Evolutionary conservation across 1,140 invertebrate genomes (phyloP).

Genomic region (Capitella teleta): DNA sequence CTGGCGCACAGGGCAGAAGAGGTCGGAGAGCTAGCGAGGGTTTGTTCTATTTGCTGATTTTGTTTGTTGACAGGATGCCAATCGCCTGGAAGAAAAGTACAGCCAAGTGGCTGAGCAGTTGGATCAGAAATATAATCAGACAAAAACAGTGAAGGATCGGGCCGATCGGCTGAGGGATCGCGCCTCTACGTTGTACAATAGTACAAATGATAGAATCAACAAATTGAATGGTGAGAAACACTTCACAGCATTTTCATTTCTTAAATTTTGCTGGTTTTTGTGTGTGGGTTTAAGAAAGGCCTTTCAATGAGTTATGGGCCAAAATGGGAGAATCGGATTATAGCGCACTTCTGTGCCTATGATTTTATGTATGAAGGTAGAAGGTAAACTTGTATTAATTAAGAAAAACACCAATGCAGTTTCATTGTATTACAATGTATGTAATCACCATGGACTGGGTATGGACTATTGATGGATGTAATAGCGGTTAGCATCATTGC

Average conservation of each 20-base stretch:
- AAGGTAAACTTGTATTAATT: neutral
- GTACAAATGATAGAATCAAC: constrained; percentile 61
- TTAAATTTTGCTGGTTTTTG: neutral
- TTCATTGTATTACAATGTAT: neutral
- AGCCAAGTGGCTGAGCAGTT: constrained; percentile 50
- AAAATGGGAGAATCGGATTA: neutral
- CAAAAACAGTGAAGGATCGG: constrained; percentile 55
- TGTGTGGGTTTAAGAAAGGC: neutral
- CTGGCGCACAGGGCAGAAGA: constrained; percentile 49
- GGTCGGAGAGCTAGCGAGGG: constrained; percentile 17
- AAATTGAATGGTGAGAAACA: constrained; percentile 51
- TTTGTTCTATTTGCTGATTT: neutral
- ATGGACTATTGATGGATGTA: neutral
- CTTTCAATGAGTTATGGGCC: neutral
- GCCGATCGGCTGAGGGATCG: constrained; percentile 60
- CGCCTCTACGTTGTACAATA: constrained; percentile 63
- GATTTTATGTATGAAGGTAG: neutral
- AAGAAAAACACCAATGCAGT: neutral
- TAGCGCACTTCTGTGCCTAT: neutral
- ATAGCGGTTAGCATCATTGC: constrained; percentile 12
- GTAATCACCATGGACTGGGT: neutral
- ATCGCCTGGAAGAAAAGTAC: constrained; percentile 49
- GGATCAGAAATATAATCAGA: constrained; percentile 50
- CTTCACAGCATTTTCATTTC: neutral
- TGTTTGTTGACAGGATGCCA: constrained; percentile 25